Percentiles rank a stretch among this genome's conserved stretches.
Evolutionary conservation across 2,797 vertebrate genomes (phyloP).

Genomic region (Microchirus variegatus): DNA sequence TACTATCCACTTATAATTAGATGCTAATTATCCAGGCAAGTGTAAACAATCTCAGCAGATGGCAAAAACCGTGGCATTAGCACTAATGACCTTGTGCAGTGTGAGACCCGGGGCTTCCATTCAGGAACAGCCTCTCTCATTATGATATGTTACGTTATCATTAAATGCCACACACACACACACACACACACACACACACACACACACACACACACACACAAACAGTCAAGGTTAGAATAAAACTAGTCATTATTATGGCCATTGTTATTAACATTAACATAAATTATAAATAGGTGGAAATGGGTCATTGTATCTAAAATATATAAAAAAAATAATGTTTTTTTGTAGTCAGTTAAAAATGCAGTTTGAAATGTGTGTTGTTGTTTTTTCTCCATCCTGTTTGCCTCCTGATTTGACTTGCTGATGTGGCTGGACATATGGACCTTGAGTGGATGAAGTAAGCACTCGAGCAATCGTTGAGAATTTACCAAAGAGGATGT

Average conservation of each 20-base stretch:
- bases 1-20: conserved; percentile 89
- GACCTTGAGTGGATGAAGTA: conserved; percentile 13
- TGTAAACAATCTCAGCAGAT: conserved; percentile 94
- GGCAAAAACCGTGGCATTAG: conserved; percentile 82
- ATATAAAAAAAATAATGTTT: neutral
- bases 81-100: conserved; percentile 86
- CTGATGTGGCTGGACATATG: conserved; percentile 18
- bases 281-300: neutral
- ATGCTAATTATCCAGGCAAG: conserved; percentile 90
- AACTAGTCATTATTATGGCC: conserved; percentile 13
- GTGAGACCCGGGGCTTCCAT: conserved; percentile 55
- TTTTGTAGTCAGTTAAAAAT: too few relatives aligned
- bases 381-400: neutral
- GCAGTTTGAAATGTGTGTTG: too few relatives aligned
- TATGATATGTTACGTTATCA: conserved; percentile 64
- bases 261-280: too few relatives aligned
- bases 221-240: conserved; percentile 21
- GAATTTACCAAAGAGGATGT: conserved; percentile 7
- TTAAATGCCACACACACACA: conserved; percentile 47
- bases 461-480: conserved; percentile 14
- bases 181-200: conserved; percentile 4
- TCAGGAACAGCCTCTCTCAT: conserved; percentile 63
- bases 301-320: neutral
- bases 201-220: conserved; percentile 14
- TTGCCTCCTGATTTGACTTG: conserved; percentile 28